Evolutionary conservation across 2,113 vertebrate genomes (phyloP).

Genomic region (Panthera uncia): DNA sequence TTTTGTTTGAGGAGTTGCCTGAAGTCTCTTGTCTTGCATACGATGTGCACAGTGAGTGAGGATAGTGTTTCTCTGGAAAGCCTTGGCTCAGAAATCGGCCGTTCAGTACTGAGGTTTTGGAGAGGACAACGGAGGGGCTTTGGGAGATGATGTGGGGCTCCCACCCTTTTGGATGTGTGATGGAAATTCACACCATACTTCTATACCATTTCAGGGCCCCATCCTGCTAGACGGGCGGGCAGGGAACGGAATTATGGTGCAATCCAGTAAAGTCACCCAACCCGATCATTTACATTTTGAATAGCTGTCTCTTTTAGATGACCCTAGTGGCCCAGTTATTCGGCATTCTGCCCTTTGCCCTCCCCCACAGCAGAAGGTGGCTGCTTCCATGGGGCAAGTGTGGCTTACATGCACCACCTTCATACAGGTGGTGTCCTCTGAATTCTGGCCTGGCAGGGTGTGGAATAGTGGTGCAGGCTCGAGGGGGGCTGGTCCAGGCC

Average conservation of each 20-base stretch:
- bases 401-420: not conserved
- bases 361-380: not conserved
- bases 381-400: not conserved
- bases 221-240: not conserved
- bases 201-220: not conserved
- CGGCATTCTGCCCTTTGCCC: not conserved
- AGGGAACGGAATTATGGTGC: not conserved
- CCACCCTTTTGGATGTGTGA: not conserved
- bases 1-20: not conserved
- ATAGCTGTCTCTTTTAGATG: not conserved
- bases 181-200: not conserved
- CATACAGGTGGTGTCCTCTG: not conserved
- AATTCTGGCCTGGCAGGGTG: not conserved
- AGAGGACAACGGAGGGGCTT: rapidly evolving
- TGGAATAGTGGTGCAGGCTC: not conserved
- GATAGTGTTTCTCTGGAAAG: not conserved
- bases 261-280: not conserved
- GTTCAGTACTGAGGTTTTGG: not conserved
- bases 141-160: not conserved
- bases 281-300: not conserved
- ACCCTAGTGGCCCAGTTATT: not conserved
- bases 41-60: not conserved
- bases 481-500: not conserved
- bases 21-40: not conserved
- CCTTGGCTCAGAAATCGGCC: not conserved